Evolutionary conservation across 1,140 invertebrate species (phyloP).

Genomic region (Chrysoperla carnea): DNA sequence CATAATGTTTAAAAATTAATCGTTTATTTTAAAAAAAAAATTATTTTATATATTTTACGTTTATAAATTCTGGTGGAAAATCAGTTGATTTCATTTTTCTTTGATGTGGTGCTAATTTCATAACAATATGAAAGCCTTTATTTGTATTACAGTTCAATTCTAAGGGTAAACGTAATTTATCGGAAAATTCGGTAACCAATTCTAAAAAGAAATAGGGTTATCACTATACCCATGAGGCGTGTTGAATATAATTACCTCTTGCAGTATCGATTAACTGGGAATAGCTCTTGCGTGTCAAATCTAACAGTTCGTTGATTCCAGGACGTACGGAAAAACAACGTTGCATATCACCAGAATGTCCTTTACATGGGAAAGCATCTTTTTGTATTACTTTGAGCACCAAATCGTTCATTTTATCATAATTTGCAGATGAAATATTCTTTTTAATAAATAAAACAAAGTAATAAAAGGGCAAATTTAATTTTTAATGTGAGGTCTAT

Average conservation of each 20-base stretch:
- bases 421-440: no score
- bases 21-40: neutral
- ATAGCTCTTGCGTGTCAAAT: constrained; percentile 60
- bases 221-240: neutral
- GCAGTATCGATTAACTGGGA: constrained; percentile 64
- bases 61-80: constrained; percentile 45
- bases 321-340: constrained; percentile 71
- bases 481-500: no score
- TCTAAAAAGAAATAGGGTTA: constrained; percentile 11
- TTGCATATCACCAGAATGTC: constrained; percentile 54
- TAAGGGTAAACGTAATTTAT: constrained; percentile 44
- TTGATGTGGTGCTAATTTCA: constrained; percentile 27
- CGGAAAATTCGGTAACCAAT: constrained; percentile 39
- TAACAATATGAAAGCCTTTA: constrained; percentile 60
- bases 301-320: constrained; percentile 52
- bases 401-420: constrained; percentile 32
- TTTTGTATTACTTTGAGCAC: constrained; percentile 53
- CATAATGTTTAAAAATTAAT: constrained; percentile 11
- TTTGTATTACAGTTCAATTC: constrained; percentile 41
- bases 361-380: constrained; percentile 41
- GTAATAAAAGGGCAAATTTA: no score
- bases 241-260: constrained; percentile 28
- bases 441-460: no score
- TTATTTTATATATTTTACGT: constrained; percentile 23
- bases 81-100: constrained; percentile 32